phyloP scores from a whole-genome alignment of 2,113 vertebrate species.

The Lanius collurio region DNA sequence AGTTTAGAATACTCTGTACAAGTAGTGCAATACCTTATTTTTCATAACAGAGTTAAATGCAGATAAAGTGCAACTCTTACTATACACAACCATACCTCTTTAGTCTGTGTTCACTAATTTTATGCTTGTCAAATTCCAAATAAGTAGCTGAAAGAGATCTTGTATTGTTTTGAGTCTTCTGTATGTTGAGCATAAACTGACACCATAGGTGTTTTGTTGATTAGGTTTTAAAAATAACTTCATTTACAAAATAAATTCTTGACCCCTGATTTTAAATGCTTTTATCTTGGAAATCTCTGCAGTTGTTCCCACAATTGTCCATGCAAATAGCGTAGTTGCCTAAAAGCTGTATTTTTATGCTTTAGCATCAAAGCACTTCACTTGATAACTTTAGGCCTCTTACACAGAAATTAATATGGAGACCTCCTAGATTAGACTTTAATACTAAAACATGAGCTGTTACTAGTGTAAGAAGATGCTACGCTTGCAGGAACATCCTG shows the following conservation, averaged over 20 bases:
- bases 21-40: not conserved
- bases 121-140: not conserved
- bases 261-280: not conserved
- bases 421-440: not conserved
- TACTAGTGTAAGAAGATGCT: not conserved
- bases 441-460: not conserved
- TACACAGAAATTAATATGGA: not conserved
- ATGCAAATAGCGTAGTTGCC: not conserved
- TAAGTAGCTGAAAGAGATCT: not conserved
- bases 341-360: not conserved
- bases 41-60: not conserved
- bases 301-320: not conserved
- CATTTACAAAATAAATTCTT: not conserved
- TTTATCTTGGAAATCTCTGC: not conserved
- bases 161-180: not conserved
- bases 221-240: not conserved
- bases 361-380: not conserved
- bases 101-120: not conserved
- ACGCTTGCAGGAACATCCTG: not conserved
- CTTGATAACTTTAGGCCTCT: not conserved
- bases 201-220: not conserved
- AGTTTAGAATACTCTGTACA: not conserved
- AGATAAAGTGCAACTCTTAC: not conserved
- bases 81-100: not conserved
- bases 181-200: not conserved